Evolutionary conservation across 2,113 vertebrate species (phyloP).

Genomic region (Steatornis caripensis): DNA sequence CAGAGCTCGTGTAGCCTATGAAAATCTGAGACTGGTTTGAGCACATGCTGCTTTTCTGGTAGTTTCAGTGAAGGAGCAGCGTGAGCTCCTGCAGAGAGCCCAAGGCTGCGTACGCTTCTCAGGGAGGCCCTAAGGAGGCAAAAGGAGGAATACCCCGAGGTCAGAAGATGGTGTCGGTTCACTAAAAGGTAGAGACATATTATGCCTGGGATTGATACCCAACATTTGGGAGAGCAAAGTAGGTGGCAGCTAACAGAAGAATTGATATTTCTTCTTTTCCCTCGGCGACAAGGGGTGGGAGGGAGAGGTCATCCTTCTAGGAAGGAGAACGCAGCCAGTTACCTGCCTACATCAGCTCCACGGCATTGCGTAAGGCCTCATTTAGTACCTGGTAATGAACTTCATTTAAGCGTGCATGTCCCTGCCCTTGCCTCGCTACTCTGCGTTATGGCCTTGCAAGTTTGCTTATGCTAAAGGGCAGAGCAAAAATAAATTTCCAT

Average conservation of each 20-base stretch:
- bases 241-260: background rate
- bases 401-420: background rate
- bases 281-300: background rate
- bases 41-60: background rate
- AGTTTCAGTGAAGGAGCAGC: background rate
- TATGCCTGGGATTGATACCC: background rate
- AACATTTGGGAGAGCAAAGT: background rate
- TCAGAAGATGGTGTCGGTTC: background rate
- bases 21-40: background rate
- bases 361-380: background rate
- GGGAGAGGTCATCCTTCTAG: background rate
- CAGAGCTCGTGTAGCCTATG: background rate
- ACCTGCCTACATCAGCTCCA: background rate
- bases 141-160: background rate
- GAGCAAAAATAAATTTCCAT: constrained; percentile 45
- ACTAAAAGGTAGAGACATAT: background rate
- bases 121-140: background rate
- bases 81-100: background rate
- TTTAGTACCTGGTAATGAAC: background rate
- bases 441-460: background rate
- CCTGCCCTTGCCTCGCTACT: background rate
- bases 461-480: constrained; percentile 50
- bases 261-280: background rate
- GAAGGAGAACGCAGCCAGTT: background rate
- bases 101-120: accelerated